These are phyloP conservation scores for Pomacea maculata DNA, from an alignment of 1,140 invertebrate species.

Conservation along the genomic window DNA sequence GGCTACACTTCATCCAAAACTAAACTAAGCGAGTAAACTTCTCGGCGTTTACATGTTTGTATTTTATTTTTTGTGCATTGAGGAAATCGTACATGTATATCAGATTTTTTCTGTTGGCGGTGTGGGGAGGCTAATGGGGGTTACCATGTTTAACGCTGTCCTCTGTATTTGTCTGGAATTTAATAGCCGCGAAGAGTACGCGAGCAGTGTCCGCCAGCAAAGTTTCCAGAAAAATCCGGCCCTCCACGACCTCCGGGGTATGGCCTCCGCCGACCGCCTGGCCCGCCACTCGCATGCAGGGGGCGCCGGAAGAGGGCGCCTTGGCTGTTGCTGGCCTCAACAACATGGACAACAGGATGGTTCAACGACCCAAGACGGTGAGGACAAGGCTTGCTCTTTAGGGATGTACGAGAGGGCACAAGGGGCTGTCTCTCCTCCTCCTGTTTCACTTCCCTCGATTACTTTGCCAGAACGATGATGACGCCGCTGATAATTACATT, in stretches of 20 bases:
- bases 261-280: slow-evolving; percentile 48
- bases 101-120: neutral
- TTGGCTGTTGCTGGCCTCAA: slow-evolving; percentile 14
- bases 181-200: slow-evolving; percentile 25
- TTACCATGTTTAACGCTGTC: too few relatives aligned
- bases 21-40: too few relatives aligned
- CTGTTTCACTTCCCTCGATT: too few relatives aligned
- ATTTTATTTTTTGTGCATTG: too few relatives aligned
- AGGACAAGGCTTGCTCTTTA: slow-evolving; percentile 1
- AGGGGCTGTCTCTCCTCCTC: too few relatives aligned
- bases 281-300: slow-evolving; percentile 41
- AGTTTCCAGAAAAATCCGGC: slow-evolving; percentile 26
- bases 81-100: too few relatives aligned
- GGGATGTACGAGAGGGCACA: too few relatives aligned
- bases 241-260: slow-evolving; percentile 35
- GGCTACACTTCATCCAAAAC: too few relatives aligned
- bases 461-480: too few relatives aligned
- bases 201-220: slow-evolving; percentile 37
- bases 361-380: slow-evolving; percentile 56
- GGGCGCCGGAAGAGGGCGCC: slow-evolving; percentile 32
- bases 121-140: too few relatives aligned
- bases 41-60: too few relatives aligned
- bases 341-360: slow-evolving; percentile 40
- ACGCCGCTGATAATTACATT: too few relatives aligned
- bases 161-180: neutral